Base-by-base conservation (phyloP, 1,140 invertebrate species). In the Agrilus planipennis region DNA sequence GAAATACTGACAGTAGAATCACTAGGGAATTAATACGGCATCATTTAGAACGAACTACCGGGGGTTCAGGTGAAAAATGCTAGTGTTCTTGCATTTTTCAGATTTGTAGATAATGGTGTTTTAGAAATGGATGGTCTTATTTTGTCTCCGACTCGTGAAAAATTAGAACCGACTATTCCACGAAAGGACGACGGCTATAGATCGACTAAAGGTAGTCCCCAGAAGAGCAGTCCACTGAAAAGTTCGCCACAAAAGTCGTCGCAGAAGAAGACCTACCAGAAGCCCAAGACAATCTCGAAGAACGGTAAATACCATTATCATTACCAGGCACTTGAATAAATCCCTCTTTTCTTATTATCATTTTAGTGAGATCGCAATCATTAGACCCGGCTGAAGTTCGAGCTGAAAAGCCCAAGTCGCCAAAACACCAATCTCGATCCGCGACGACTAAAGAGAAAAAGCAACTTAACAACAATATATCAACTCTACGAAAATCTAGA, bases 1-100 rank as follows among this genome's bases (percentile, higher is more conserved):
- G 54, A 54, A 64, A 62, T 44, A 53, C 55, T 42, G 59, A 65
- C 58, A 62, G 67, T 60, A 61, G 61, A 53, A 56, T 58, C 42
- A 52, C 66, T 57, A 56, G 63, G 53, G 68, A 63, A 47, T 66
- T 77, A 59, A 73, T 79, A 48, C 71, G 76, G 46, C 77, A 81
- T 65, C 77, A 81, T 58, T 66, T 81, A 47, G 77, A 79, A 64
- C 68, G 77, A 54, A 79, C 77, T 30, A 79, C 76, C 40, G 77
- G 77, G 51, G 57, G 76, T 70, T 76, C 64, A 64, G 64, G 61
- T 58, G 34, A 27, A 12, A 7, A 41, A 27, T 39, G 12, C 34
- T 10, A 9, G 23, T 7, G 12, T 27, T 27, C 23, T 27, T 9
- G 23, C 23, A 7, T 9, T 9, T 12, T 27, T 27, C 12, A 7